Percentiles rank a stretch among this genome's conserved stretches.
These are phyloP conservation scores for Blastobasis lacticolella DNA, from an alignment of 2,888 invertebrate species.

Conservation along the genomic window DNA sequence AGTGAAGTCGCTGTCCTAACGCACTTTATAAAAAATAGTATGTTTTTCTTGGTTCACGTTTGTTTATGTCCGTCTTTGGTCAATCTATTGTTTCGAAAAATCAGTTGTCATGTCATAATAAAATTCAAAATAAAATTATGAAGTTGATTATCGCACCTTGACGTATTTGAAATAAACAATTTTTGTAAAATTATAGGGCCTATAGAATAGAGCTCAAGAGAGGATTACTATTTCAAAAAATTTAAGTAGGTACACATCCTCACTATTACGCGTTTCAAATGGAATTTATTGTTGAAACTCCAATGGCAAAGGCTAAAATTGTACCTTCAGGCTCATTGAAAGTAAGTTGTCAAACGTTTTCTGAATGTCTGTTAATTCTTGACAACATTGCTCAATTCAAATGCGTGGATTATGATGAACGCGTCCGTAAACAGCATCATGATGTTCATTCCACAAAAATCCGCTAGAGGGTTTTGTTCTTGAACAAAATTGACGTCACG, in stretches of 20 bases:
- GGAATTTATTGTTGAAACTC: conserved; percentile 36
- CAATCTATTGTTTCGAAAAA: background rate
- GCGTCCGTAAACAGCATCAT: conserved; percentile 45
- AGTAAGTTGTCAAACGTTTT: conserved; percentile 22
- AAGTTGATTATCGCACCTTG: conserved; percentile 3
- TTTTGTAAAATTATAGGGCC: conserved; percentile 8
- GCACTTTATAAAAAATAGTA: too few species aligned
- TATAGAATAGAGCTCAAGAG: background rate
- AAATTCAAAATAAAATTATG: conserved; percentile 8
- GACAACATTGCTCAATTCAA: too few species aligned
- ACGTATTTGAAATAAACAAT: conserved; percentile 4
- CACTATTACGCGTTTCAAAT: conserved; percentile 19
- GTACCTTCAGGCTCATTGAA: conserved; percentile 32
- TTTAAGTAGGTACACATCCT: conserved; percentile 1
- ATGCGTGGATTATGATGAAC: conserved; percentile 27
- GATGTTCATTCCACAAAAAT: conserved; percentile 31
- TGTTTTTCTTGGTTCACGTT: too few species aligned
- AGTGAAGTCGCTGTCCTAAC: too few species aligned
- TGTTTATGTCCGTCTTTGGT: too few species aligned
- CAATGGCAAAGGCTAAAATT: conserved; percentile 38
- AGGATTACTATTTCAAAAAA: too few species aligned
- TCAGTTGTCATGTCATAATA: conserved; percentile 2
- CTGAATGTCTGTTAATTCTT: too few species aligned
- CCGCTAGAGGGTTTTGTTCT: conserved; percentile 54
- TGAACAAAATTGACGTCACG: conserved; percentile 76